phyloP scores from a whole-genome alignment of 2,113 vertebrate species.

The Nansenia antarctica region DNA sequence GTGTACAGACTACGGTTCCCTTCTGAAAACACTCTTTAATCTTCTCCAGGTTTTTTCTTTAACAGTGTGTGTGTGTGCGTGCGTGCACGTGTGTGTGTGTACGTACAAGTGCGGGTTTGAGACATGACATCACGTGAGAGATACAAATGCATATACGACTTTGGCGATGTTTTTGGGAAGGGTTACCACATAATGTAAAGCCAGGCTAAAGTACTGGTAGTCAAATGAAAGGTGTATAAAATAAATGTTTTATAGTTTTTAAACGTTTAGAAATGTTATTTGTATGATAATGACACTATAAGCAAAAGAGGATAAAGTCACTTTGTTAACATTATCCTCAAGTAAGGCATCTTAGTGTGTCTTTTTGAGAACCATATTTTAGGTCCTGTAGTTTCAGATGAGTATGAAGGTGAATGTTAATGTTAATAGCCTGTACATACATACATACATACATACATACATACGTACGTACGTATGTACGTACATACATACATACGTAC shows the following conservation, averaged over 20 bases:
- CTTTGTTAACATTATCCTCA: constrained; percentile 40
- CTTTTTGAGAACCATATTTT: constrained; percentile 63
- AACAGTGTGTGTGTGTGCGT: constrained; percentile 10
- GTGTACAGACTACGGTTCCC: neutral
- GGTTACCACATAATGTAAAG: constrained; percentile 43
- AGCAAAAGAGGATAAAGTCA: constrained; percentile 23
- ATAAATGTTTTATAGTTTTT: constrained; percentile 64
- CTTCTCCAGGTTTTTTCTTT: constrained; percentile 20
- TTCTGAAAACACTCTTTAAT: neutral
- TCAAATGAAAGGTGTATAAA: constrained; percentile 35
- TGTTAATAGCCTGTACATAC: constrained; percentile 56
- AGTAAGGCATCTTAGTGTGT: constrained; percentile 54
- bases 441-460: too few relatives aligned
- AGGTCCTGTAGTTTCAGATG: constrained; percentile 57
- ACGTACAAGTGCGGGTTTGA: constrained; percentile 18
- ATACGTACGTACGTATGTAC: too few relatives aligned
- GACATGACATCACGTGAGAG: neutral
- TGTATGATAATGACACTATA: constrained; percentile 38
- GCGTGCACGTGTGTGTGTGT: constrained; percentile 25
- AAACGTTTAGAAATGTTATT: constrained; percentile 53
- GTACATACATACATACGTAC: too few relatives aligned
- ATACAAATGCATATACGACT: constrained; percentile 7
- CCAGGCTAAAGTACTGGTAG: constrained; percentile 37
- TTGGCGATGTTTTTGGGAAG: neutral
- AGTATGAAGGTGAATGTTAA: constrained; percentile 54